Percentiles rank a stretch among this genome's conserved stretches.
phyloP scores from a whole-genome alignment of 1,140 invertebrate species.

The Orchesella cincta region DNA sequence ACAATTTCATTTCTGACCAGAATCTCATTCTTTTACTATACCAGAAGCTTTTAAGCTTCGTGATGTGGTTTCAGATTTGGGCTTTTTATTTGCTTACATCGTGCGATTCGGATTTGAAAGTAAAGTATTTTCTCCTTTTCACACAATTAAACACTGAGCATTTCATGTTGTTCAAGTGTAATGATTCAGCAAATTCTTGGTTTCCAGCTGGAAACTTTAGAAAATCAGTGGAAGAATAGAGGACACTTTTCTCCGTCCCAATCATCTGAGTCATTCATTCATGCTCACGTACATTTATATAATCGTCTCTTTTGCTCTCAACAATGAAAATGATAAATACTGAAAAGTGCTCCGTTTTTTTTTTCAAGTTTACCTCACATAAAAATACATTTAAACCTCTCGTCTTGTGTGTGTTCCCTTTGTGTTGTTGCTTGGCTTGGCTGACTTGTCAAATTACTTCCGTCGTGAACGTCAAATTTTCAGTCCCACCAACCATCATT shows the following conservation, averaged over 20 bases:
- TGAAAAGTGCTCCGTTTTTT: background rate
- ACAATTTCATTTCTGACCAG: too few species aligned
- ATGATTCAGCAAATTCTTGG: conserved; percentile 18
- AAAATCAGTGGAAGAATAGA: background rate
- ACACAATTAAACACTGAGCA: conserved; percentile 22
- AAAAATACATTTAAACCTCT: too few species aligned
- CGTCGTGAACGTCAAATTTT: conserved; percentile 21
- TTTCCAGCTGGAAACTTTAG: background rate
- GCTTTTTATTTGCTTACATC: too few species aligned
- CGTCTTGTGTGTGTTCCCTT: too few species aligned
- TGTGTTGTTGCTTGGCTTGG: background rate
- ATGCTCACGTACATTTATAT: background rate
- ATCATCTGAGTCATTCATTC: background rate
- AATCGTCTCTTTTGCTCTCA: background rate
- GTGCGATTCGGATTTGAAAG: too few species aligned
- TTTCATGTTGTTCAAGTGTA: background rate
- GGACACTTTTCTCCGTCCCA: background rate
- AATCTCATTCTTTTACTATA: too few species aligned
- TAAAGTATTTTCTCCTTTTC: background rate
- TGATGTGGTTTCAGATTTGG: too few species aligned
- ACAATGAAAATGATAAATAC: background rate
- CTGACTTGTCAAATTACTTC: conserved; percentile 29
- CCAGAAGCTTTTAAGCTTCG: too few species aligned
- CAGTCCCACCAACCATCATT: background rate
- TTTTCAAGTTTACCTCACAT: too few species aligned